phyloP scores from a whole-genome alignment of 2,113 vertebrate species.

The Myocastor coypus region DNA sequence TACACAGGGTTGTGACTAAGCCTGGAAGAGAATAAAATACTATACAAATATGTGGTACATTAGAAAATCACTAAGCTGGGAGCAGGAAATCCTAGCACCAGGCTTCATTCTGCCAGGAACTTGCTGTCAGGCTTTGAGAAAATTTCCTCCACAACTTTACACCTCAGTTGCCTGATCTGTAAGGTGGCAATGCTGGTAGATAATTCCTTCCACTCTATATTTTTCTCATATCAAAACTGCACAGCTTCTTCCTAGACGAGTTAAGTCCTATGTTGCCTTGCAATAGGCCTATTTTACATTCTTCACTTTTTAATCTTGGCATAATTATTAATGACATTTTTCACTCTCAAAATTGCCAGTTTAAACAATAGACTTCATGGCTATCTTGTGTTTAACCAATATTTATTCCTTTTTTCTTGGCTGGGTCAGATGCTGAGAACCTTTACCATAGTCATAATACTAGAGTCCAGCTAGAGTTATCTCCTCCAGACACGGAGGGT shows the following conservation, averaged over 20 bases:
- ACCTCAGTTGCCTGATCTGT: background rate
- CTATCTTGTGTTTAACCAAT: background rate
- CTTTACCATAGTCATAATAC: background rate
- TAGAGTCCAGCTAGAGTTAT: background rate
- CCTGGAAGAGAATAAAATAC: slow-evolving; percentile 46
- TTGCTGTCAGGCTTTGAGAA: slow-evolving; percentile 20
- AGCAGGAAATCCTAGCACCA: slow-evolving; percentile 46
- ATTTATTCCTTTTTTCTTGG: background rate
- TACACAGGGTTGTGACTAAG: background rate
- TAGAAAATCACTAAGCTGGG: slow-evolving; percentile 27
- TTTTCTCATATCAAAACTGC: background rate
- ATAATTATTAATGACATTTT: background rate
- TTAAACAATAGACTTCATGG: background rate
- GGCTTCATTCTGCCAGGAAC: slow-evolving; percentile 55
- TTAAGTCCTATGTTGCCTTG: background rate
- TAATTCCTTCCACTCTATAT: background rate
- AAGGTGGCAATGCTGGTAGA: background rate
- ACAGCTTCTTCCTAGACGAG: background rate
- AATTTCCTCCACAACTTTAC: background rate
- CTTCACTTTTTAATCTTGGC: background rate
- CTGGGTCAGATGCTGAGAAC: background rate
- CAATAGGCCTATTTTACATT: background rate
- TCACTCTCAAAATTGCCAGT: background rate
- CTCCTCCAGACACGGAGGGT: background rate
- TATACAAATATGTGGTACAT: background rate